Conservation (phyloP, 2,113 vertebrate genomes). For the Pluvianellus socialis region DNA sequence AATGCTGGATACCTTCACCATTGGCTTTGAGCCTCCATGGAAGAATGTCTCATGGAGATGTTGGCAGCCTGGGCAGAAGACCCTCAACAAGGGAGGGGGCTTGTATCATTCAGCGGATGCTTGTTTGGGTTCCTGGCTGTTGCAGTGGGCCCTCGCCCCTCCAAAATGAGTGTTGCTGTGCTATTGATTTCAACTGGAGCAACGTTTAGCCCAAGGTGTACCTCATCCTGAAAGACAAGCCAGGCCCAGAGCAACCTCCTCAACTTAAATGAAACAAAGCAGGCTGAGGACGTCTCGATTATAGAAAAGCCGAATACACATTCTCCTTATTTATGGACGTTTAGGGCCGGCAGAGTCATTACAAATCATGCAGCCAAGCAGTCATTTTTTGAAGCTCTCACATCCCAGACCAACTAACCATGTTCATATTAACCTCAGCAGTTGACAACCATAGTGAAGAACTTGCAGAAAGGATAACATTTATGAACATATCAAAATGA, state of each 20-base stretch:
- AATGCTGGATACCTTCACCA: neutral
- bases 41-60: neutral
- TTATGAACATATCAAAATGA: conserved; percentile 51
- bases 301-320: neutral
- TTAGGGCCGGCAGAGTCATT: neutral
- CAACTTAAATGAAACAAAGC: neutral
- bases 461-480: conserved; percentile 32
- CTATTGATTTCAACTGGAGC: neutral
- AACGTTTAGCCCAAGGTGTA: neutral
- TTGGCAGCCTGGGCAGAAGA: neutral
- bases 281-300: neutral
- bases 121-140: neutral
- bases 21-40: neutral
- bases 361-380: neutral
- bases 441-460: conserved; percentile 12
- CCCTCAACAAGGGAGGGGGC: neutral
- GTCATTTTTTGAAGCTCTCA: neutral
- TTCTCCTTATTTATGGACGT: neutral
- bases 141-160: neutral
- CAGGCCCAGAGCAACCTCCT: neutral
- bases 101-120: neutral
- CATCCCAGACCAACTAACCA: neutral
- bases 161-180: neutral
- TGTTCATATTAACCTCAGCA: neutral
- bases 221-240: neutral